Conservation (phyloP, 2,797 vertebrate species). For the Margarornis squamiger region DNA sequence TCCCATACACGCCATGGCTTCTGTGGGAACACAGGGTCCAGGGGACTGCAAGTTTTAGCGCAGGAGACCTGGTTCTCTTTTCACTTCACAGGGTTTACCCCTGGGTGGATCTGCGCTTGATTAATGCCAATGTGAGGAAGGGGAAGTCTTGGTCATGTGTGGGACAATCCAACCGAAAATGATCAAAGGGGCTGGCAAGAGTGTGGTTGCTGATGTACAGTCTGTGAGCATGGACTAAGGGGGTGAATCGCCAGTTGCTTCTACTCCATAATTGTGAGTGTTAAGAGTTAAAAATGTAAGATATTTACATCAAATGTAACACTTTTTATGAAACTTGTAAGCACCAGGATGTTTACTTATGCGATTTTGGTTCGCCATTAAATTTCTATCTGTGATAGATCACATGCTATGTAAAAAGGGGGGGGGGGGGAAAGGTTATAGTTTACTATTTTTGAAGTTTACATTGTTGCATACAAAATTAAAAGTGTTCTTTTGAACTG, state of each 20-base stretch:
- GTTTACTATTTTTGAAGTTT: slow-evolving; percentile 85
- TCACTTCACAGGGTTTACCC: slow-evolving; percentile 35
- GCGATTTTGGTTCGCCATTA: slow-evolving; percentile 77
- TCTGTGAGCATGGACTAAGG: slow-evolving; percentile 27
- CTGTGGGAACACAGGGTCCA: not conserved
- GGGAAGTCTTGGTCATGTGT: not conserved
- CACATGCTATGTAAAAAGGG: slow-evolving; percentile 73
- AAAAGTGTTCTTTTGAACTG: slow-evolving; percentile 77
- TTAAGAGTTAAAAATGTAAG: slow-evolving; percentile 63
- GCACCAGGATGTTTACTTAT: slow-evolving; percentile 76
- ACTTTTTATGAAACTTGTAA: slow-evolving; percentile 79
- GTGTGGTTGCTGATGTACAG: slow-evolving; percentile 18
- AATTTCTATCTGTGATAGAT: slow-evolving; percentile 83
- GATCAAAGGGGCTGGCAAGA: slow-evolving; percentile 36
- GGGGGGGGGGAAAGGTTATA: slow-evolving; percentile 63
- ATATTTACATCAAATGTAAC: slow-evolving; percentile 73
- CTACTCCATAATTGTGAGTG: slow-evolving; percentile 73
- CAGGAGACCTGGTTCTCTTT: slow-evolving; percentile 41
- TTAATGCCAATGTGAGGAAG: not conserved
- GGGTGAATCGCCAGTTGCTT: slow-evolving; percentile 69
- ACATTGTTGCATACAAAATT: slow-evolving; percentile 80
- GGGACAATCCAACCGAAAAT: slow-evolving; percentile 49
- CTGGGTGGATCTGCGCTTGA: slow-evolving; percentile 20
- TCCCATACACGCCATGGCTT: not conserved
- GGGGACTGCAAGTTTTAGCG: not conserved